These are phyloP conservation scores for Candidula unifasciata DNA, from an alignment of 2,888 invertebrate genomes.

Conservation along the genomic window DNA sequence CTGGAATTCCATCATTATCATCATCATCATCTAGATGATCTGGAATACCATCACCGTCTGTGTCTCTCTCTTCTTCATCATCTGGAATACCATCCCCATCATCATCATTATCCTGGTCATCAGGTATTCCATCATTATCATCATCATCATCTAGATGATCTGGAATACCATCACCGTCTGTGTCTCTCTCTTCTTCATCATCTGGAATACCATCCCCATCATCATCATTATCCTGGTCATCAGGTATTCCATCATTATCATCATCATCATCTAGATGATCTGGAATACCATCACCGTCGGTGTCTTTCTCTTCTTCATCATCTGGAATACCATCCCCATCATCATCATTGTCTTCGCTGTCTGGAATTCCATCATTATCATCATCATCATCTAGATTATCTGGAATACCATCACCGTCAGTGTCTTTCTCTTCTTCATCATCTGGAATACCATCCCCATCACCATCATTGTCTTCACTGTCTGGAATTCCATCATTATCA, in stretches of 20 bases:
- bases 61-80: conserved; percentile 58
- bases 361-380: conserved; percentile 68
- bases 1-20: conserved; percentile 64
- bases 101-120: conserved; percentile 67
- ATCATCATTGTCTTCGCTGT: conserved; percentile 58
- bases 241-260: conserved; percentile 64
- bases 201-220: conserved; percentile 71
- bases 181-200: conserved; percentile 66
- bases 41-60: conserved; percentile 66
- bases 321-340: conserved; percentile 59
- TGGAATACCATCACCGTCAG: conserved; percentile 72
- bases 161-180: conserved; percentile 70
- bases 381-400: conserved; percentile 60
- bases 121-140: conserved; percentile 67
- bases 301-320: conserved; percentile 64
- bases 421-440: conserved; percentile 60
- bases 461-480: conserved; percentile 60
- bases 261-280: conserved; percentile 68
- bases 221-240: conserved; percentile 56
- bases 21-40: conserved; percentile 60
- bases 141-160: conserved; percentile 60
- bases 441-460: conserved; percentile 74
- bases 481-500: conserved; percentile 73
- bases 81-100: conserved; percentile 68
- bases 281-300: conserved; percentile 60